Percentiles rank a stretch among this genome's conserved stretches.
These are phyloP conservation scores for Gopherus evgoodei DNA, from an alignment of 2,113 vertebrate species.

Conservation along the genomic window DNA sequence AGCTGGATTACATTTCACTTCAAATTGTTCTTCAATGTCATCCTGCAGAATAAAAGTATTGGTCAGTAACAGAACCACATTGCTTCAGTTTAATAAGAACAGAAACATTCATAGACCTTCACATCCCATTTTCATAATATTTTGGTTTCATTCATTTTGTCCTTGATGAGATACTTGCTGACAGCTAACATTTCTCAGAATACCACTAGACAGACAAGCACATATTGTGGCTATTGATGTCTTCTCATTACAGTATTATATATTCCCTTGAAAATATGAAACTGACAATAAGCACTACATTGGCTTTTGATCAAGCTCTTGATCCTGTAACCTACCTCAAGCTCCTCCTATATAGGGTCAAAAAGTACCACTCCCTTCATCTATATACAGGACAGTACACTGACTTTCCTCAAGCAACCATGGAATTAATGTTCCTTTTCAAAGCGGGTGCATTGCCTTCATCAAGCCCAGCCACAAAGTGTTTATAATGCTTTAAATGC, in stretches of 20 bases:
- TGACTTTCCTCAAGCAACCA: background rate
- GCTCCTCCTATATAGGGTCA: accelerated
- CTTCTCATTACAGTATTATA: background rate
- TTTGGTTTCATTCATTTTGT: background rate
- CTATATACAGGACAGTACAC: background rate
- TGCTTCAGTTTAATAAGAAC: background rate
- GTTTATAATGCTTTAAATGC: conserved; percentile 13
- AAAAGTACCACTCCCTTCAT: background rate
- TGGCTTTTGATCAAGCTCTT: background rate
- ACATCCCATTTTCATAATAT: background rate
- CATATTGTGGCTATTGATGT: background rate
- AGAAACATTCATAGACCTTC: background rate
- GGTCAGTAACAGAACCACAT: background rate
- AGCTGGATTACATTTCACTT: background rate
- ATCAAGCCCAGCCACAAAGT: background rate
- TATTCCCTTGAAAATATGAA: background rate
- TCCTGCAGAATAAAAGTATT: background rate
- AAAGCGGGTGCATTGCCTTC: background rate
- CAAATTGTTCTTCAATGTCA: background rate
- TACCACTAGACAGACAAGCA: background rate
- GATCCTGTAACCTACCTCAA: background rate
- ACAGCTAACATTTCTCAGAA: background rate
- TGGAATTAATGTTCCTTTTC: background rate
- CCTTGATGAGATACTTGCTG: background rate
- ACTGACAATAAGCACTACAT: background rate